A percentile compares a stretch with the other conserved stretches of the same genome.
Evolutionary conservation across 2,888 invertebrate genomes (phyloP).

Genomic region (Julus scanicus): DNA sequence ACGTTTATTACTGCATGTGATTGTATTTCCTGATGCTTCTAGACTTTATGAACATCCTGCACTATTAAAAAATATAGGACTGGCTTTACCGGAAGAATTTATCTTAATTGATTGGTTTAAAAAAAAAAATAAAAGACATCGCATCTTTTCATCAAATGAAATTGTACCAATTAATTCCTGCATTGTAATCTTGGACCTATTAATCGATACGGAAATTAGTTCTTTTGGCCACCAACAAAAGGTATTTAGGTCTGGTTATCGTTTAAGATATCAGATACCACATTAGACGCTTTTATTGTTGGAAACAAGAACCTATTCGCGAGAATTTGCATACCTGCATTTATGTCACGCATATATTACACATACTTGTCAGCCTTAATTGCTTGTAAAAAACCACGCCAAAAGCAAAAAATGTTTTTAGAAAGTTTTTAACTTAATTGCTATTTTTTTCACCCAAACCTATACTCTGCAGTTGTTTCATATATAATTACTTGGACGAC

Average conservation of each 20-base stretch:
- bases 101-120: not conserved
- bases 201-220: not conserved
- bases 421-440: not conserved
- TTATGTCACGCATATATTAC: constrained; percentile 18
- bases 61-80: not conserved
- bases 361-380: constrained; percentile 20
- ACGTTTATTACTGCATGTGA: no score
- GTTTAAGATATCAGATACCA: not conserved
- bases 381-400: not conserved
- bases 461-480: not conserved
- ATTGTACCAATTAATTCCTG: not conserved
- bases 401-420: not conserved
- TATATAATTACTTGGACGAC: not conserved
- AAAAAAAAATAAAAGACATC: not conserved
- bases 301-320: not conserved
- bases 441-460: not conserved
- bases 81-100: not conserved
- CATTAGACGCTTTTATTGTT: not conserved
- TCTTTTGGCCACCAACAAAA: not conserved
- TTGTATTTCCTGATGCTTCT: no score
- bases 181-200: not conserved
- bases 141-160: not conserved
- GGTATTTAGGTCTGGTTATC: constrained; percentile 36
- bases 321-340: not conserved
- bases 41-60: not conserved